Evolutionary conservation across 2,113 vertebrate genomes (phyloP).

Genomic region (Lota lota): DNA sequence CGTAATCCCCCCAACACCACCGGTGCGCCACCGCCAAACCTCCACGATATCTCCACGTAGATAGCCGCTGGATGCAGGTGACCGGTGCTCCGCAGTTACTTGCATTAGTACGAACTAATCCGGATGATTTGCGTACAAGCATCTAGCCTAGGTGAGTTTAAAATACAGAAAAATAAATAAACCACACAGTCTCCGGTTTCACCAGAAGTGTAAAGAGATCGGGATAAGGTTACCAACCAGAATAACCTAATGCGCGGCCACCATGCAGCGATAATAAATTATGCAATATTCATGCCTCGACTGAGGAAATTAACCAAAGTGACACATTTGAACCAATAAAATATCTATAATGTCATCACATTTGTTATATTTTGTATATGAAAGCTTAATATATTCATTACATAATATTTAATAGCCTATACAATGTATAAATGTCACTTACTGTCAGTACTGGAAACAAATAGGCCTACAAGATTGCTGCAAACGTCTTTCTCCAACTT

Average conservation of each 20-base stretch:
- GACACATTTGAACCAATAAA: too few relatives aligned
- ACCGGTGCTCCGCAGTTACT: too few relatives aligned
- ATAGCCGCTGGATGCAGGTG: too few relatives aligned
- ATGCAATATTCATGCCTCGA: slow-evolving; percentile 51
- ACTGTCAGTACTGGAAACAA: background rate
- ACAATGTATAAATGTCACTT: background rate
- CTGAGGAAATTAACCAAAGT: slow-evolving; percentile 13
- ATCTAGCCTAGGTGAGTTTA: slow-evolving; percentile 26
- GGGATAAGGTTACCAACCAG: slow-evolving; percentile 55
- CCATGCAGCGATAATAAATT: slow-evolving; percentile 35
- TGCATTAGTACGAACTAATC: slow-evolving; percentile 30
- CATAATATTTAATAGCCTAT: background rate
- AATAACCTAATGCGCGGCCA: slow-evolving; percentile 54
- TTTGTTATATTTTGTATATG: too few relatives aligned
- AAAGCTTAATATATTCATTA: background rate
- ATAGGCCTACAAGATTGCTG: too few relatives aligned
- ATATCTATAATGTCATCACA: too few relatives aligned
- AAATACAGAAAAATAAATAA: slow-evolving; percentile 64
- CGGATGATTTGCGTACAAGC: slow-evolving; percentile 47
- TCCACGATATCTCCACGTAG: too few relatives aligned
- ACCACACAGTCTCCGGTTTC: slow-evolving; percentile 54
- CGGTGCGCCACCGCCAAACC: too few relatives aligned
- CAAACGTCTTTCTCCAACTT: too few relatives aligned
- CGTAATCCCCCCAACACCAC: too few relatives aligned
- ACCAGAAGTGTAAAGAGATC: slow-evolving; percentile 57